phyloP scores from a whole-genome alignment of 2,888 invertebrate species.

The Elysia crispata region DNA sequence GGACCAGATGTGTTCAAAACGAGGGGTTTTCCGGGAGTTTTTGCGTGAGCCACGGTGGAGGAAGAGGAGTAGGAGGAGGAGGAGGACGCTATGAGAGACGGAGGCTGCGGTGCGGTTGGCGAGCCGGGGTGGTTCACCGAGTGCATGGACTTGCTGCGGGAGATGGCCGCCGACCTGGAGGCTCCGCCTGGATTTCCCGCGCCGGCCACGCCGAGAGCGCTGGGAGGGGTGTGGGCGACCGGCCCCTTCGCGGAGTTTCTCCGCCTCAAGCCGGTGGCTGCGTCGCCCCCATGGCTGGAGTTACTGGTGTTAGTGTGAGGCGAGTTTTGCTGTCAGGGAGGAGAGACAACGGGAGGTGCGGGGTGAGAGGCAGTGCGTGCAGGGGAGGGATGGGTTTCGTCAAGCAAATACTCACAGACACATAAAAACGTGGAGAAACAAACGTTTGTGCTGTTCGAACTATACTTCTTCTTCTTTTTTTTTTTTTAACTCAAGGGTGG shows the following conservation, averaged over 20 bases:
- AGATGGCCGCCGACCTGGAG: constrained; percentile 29
- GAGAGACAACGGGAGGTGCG: neutral
- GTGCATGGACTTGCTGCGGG: constrained; percentile 51
- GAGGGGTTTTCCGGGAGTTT: no score
- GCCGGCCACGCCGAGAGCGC: neutral
- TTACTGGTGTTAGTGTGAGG: constrained; percentile 23
- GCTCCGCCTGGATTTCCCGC: neutral
- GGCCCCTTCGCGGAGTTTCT: constrained; percentile 50
- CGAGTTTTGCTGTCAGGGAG: constrained; percentile 52
- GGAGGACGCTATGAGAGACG: no score
- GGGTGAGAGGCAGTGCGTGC: neutral
- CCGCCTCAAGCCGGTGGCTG: constrained; percentile 45
- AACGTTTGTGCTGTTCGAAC: no score
- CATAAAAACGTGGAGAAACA: neutral
- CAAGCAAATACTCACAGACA: constrained; percentile 19
- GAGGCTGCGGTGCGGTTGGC: constrained; percentile 14
- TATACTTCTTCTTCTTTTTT: no score
- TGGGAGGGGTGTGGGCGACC: neutral
- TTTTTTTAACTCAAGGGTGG: no score
- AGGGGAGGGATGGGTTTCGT: neutral
- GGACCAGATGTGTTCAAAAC: no score
- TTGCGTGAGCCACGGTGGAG: no score
- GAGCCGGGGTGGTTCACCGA: constrained; percentile 43
- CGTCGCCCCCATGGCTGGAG: no score
- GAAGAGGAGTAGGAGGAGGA: no score